Evolutionary conservation across 2,797 vertebrate species (phyloP), one percentile per base, ranked within the genome.

Genomic region (Smutsia gigantea): DNA sequence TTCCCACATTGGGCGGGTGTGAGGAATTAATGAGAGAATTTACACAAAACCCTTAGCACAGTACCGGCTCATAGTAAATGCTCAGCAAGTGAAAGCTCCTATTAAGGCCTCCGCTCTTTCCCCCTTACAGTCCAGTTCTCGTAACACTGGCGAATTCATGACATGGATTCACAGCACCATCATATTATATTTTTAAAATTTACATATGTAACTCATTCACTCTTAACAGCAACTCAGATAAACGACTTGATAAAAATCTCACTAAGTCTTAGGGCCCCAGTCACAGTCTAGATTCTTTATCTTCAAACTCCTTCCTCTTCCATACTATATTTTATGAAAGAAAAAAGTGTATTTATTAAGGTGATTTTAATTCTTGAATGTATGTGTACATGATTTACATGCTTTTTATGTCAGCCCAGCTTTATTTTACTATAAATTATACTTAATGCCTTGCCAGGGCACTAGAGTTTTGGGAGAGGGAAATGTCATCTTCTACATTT

Each of bases 301-400:
- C 63, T 90, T 69, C 31, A 77, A 77, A 59, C 83, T 64, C 39
- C 66, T 87, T 66, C 42, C 39, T 63, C 82, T 96, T 90, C 18
- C 14, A 17, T 12, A 18, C 11, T 71, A 55, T 23, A 79, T 29
- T 68, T 42, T 72, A 23, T 64, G 31, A 42, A 17, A 46, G 46
- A 46, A 72, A 55, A 77, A 88, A 55, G 29, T 11, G 0, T 46
- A 53, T 59, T 89, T 89, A 49, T 25, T 57, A 69, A 29, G 15
- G 57, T 90, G 23, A 59, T 78, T 84, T 71, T 90, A 74, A 57
- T 90, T 92, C 81, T 95, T 89, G 51, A 88, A 69, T 95, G 90
- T 96, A 79, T 66, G 39, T 94, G 55, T 77, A 17, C 74, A 82
- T 92, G 74, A 82, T 68, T 85, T 89, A 29, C 31, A 55, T 64